Base-by-base conservation (phyloP, 2,888 invertebrate species). In the Tetropium fuscum region DNA sequence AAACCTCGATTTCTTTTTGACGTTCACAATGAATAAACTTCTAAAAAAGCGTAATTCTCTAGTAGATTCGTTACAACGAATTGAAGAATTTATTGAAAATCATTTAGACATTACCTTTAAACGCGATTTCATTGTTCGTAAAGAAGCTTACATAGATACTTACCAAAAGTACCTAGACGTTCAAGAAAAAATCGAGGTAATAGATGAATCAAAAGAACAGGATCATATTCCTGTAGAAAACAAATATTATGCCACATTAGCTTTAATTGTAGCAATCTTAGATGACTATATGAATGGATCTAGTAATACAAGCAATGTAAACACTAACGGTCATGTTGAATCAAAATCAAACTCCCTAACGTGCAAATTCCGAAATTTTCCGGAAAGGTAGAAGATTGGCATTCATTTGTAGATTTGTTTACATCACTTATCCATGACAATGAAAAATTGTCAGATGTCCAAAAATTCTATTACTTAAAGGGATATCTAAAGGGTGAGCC, bases 381-480 rank as follows among this genome's bases (percentile, higher is more conserved):
- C 3, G 38, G 38, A 3, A 40, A 40, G 10, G 16, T 16, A 16
- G 38, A 41, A 11, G 20, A 41, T 3, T 41, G 41, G 41, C 3
- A 19, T 10, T 19, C 19, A 20, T 41, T 41, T 2, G n/a, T 8
- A 19, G 41, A 41, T 41, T 4, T 10, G 10, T 41, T 41, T 22
- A 41, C 41, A n/a, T 19, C 10, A 8, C 11, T 43, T 1, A 43
- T 43, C 2, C 22, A 43, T 25, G 13, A 43, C 6, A 43, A 43
- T 22, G 22, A 20, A 0, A 43, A 5, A 1, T 22, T 43, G 13
- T 11, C 43, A 22, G 7, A 41, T n/a, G 20, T 41, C n/a, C 22
- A 43, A 43, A 4, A 15, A 6, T 25, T 43, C 7, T 43, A 43
- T 43, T 43, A 43, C 22, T 25, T 43, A 19, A 41, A 41, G 10